Evolutionary conservation across 1,140 invertebrate genomes (phyloP).

Genomic region (Lanistes nyassanus): DNA sequence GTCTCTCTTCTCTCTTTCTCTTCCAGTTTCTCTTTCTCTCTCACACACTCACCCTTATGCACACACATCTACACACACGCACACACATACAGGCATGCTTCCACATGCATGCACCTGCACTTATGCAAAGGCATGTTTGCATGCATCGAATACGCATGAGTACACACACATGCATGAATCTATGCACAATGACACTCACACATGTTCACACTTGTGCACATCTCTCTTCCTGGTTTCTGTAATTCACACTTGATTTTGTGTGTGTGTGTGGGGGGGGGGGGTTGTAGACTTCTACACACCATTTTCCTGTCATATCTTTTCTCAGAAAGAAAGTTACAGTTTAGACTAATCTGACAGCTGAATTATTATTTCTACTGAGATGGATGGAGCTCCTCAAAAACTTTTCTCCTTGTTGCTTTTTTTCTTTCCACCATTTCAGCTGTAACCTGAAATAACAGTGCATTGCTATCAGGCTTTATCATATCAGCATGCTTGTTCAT

Average conservation of each 20-base stretch:
- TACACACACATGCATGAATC: neutral
- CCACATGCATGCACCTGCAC: neutral
- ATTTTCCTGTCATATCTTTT: too few species aligned
- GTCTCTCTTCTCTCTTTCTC: constrained; percentile 16
- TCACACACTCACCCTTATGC: constrained; percentile 10
- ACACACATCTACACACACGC: neutral
- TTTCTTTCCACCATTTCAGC: too few species aligned
- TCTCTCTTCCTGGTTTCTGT: neutral
- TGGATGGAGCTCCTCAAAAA: too few species aligned
- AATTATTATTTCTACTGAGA: too few species aligned
- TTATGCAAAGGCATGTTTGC: neutral
- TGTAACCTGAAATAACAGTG: too few species aligned
- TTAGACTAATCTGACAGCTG: too few species aligned
- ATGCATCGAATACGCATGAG: neutral
- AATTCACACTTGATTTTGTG: neutral
- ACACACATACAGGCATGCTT: neutral
- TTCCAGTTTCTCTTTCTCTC: constrained; percentile 8
- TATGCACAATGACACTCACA: neutral
- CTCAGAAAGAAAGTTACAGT: too few species aligned
- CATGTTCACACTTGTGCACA: too few species aligned
- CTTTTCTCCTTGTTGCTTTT: too few species aligned
- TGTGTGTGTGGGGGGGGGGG: neutral
- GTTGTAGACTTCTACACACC: too few species aligned
- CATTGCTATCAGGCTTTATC: too few species aligned
- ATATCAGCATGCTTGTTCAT: too few species aligned